Conservation (phyloP, 1,140 invertebrate genomes). For the Cotesia vestalis region DNA sequence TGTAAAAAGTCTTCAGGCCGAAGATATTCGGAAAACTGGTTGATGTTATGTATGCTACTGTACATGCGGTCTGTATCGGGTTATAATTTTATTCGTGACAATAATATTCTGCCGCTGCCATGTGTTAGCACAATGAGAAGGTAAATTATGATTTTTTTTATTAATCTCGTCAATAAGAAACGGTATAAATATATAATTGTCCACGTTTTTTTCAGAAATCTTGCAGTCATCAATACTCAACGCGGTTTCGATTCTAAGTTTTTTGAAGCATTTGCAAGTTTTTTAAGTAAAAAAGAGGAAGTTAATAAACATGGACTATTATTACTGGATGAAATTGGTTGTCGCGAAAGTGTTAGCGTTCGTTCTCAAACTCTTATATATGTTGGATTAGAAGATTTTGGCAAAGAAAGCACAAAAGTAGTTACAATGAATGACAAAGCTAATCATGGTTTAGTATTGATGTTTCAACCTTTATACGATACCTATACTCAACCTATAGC, state of each 20-base stretch:
- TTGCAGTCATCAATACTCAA: constrained; percentile 8
- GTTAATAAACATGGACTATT: constrained; percentile 33
- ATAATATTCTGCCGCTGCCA: constrained; percentile 40
- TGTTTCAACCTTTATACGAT: constrained; percentile 34
- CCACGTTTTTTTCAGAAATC: constrained; percentile 22
- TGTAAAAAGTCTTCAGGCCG: not conserved
- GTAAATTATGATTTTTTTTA: constrained; percentile 35
- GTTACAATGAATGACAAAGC: constrained; percentile 25
- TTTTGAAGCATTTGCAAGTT: constrained; percentile 33
- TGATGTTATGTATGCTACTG: constrained; percentile 41
- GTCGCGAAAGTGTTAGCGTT: constrained; percentile 35
- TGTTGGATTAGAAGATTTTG: constrained; percentile 35
- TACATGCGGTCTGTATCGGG: constrained; percentile 39
- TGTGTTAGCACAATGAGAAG: constrained; percentile 37
- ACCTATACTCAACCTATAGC: constrained; percentile 34
- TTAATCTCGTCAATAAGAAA: too few relatives aligned
- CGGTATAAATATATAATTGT: constrained; percentile 6
- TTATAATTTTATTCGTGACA: constrained; percentile 39
- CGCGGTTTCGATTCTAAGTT: constrained; percentile 39
- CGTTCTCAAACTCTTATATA: constrained; percentile 24
- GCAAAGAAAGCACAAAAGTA: constrained; percentile 12
- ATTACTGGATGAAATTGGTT: constrained; percentile 37
- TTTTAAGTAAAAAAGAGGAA: constrained; percentile 26
- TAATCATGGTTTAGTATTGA: constrained; percentile 35
- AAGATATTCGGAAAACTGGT: constrained; percentile 38